Evolutionary conservation across 1,140 invertebrate species (phyloP), one percentile per base, ranked within the genome.

Genomic region (Drosophila persimilis): DNA sequence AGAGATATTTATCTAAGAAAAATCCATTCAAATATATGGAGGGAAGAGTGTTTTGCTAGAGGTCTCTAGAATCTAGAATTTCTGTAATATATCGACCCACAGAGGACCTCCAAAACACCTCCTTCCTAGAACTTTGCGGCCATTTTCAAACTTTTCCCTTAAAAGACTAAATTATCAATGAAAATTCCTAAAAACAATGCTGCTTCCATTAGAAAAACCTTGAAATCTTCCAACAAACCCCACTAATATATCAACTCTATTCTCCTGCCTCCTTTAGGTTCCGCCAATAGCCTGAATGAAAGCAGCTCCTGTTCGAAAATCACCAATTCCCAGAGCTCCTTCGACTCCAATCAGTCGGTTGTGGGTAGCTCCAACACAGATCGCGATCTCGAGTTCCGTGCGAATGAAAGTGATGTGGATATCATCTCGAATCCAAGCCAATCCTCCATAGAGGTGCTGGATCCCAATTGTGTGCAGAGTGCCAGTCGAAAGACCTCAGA

Each of bases 351-450:
- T 84, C 83, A 84, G 54, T 88, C 86, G 17, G 78, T 93, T 5
- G 89, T 92, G 39, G 92, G 92, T 44, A 91, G 90, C 17, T 73
- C 90, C 1, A 90, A 91, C 39, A 91, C 77, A 5, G 89, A 90
- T 13, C 80, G 83, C 35, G 85, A 90, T 59, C 50, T 79, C 20
- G 89, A 91, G 59, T 91, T 91, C 48, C 80, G 76, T n/a, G 80
- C 77, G 3, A 91, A 85, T 48, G 94, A 94, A 71, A 94, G 94
- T 77, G 94, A 94, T 74, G 93, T 94, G 67, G 94, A 94, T 81
- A 91, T 94, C 45, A 92, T 94, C n/a, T 94, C 94, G 47, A 94
- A 94, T 91, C 94, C 94, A 13, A 94, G 94, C 90, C 93, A 94
- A 76, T 94, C 93, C 78, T 94, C 94, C 60, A 94, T 95, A 17